Evolutionary conservation across 1,140 invertebrate species (phyloP), one percentile per base, ranked within the genome.

Genomic region (Ceratina australensis): DNA sequence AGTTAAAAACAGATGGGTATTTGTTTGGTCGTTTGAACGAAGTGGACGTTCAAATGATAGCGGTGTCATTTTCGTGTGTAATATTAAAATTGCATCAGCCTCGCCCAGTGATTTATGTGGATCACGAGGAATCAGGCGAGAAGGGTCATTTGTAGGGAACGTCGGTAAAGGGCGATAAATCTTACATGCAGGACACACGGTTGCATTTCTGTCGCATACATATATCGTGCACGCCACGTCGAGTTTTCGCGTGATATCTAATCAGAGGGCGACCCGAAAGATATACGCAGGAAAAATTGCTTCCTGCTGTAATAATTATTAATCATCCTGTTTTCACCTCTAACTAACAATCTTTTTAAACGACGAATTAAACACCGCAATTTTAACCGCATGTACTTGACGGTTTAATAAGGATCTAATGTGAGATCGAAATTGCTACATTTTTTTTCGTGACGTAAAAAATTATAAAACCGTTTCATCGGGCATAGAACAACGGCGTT

Each of bases 61-160:
- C 22, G 33, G 54, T n/a, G 22, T 22, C 73, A 8, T 75, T 47
- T 16, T 22, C 22, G 33, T 18, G 33, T 18, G 15, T 33, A 57
- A 72, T 82, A 82, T 80, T 82, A 82, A 82, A 76, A 82, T 71
- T 61, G 72, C 65, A 71, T 81, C 79, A 73, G 28, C 64, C 33
- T 28, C 56, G 56, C 26, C 33, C 18, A 57, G 61, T 65, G 79
- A 78, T 81, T 78, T 81, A 81, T 83, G 63, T 33, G 59, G 59
- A 22, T 20, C 33, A 50, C 24, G 52, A 64, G 69, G 28, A 83
- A 54, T 47, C 61, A 50, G 56, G 61, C 42, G 60, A 52, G 49
- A 60, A 57, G 64, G 54, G 64, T 64, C 79, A 50, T 82, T 82
- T 80, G 59, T 66, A 69, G 68, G 18, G 42, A 72, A n/a, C 22